Percentiles rank a stretch among this genome's conserved stretches.
Evolutionary conservation across 1,140 invertebrate genomes (phyloP).

Genomic region (Platorchestia sp.): DNA sequence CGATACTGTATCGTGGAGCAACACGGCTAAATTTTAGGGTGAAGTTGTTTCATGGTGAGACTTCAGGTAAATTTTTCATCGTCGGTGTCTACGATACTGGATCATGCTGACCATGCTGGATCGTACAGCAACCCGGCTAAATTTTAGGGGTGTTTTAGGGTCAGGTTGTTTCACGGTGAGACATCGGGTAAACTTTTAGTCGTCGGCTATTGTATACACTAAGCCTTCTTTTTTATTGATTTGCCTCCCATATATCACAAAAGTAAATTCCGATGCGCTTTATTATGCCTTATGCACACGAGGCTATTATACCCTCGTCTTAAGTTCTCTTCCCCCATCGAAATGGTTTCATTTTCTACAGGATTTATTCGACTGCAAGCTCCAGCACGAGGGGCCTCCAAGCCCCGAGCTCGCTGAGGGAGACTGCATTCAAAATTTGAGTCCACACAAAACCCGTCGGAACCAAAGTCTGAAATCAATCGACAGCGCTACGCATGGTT

Average conservation of each 20-base stretch:
- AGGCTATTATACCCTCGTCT: not conserved
- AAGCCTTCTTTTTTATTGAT: not conserved
- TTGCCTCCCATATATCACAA: not conserved
- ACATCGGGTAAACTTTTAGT: too few species aligned
- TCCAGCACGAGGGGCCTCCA: not conserved
- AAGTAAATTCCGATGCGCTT: not conserved
- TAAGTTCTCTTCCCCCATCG: not conserved
- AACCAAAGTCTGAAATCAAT: not conserved
- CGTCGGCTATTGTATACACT: too few species aligned
- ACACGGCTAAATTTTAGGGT: too few species aligned
- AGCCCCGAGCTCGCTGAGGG: not conserved
- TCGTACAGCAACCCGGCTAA: too few species aligned
- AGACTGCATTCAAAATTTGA: not conserved
- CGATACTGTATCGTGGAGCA: too few species aligned
- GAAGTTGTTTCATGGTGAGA: too few species aligned
- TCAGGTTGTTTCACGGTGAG: too few species aligned
- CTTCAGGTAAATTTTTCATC: too few species aligned
- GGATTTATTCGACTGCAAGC: not conserved
- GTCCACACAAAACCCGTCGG: not conserved
- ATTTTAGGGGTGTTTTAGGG: too few species aligned
- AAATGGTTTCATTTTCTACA: not conserved
- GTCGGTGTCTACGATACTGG: too few species aligned
- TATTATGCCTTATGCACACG: not conserved
- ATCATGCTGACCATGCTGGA: too few species aligned
- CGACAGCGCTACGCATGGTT: not conserved